Base-by-base conservation (phyloP, 2,888 invertebrate genomes). In the Drosophila antonietae region DNA sequence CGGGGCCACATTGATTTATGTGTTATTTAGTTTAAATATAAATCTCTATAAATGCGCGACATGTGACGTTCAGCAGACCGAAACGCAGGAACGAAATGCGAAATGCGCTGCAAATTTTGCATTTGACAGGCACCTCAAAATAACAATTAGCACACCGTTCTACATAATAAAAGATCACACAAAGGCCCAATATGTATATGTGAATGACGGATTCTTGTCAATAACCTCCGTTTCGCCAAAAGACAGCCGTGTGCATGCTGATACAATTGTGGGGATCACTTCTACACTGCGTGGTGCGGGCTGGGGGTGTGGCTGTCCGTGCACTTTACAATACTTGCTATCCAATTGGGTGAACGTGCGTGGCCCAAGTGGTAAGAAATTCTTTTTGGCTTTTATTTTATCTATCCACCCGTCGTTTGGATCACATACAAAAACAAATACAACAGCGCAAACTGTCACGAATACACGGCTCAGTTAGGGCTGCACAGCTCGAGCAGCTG, bases 191-290 rank as follows among this genome's bases (percentile, higher is more conserved):
- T 33, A 33, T 9, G 9, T 33, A 35, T 14, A 39, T 46, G 20
- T 46, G 20, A 14, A 20, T 20, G 20, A 2, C 20, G 20, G 20
- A 20, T 20, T 20, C 20, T 20, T 20, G 23, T 33, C 33, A 68
- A 65, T 84, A 81, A 92, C 93, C 92, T 90, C 93, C 93, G 76
- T 92, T 91, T 69, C 91, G 90, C 91, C 92, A 93, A 83, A 93
- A 93, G 39, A 93, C 92, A 41, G 92, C 93, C 46, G 93, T 92
- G 79, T 93, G 92, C 93, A 93, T 93, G 68, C 68, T 85, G 79
- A 68, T 64, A 6, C 2, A 37, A 23, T 49, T 49, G 49, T 33
- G 33, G 33, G 12, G 52, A 20, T 68, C 60, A 55, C 69, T 62
- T 47, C 37, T 51, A 10, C 23, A 31, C 35, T 52, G 43, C 28